Conservation (phyloP, 1,140 invertebrate species). For the Carposina sasakii region DNA sequence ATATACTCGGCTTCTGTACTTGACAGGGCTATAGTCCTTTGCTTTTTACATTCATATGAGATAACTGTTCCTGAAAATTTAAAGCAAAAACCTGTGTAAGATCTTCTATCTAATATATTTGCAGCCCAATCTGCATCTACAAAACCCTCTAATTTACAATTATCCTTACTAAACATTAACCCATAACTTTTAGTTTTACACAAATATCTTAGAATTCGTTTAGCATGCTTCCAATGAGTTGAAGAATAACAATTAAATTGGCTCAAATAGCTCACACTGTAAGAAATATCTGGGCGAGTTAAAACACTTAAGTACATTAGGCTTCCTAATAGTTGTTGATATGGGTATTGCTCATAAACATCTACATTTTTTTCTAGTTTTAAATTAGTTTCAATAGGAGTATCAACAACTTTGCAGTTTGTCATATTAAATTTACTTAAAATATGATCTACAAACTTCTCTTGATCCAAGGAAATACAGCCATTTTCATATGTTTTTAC, state of each 20-base stretch:
- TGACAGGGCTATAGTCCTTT: slow-evolving; percentile 21
- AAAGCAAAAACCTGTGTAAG: slow-evolving; percentile 40
- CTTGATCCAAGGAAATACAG: slow-evolving; percentile 17
- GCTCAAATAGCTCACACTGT: slow-evolving; percentile 31
- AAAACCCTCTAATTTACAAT: slow-evolving; percentile 31
- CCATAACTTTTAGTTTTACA: slow-evolving; percentile 16
- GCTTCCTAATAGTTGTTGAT: slow-evolving; percentile 32
- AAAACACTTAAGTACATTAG: slow-evolving; percentile 30
- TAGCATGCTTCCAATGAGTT: slow-evolving; percentile 29
- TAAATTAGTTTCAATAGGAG: slow-evolving; percentile 27
- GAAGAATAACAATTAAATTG: slow-evolving; percentile 22
- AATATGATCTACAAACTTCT: slow-evolving; percentile 21
- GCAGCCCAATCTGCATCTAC: slow-evolving; percentile 31
- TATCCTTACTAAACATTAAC: slow-evolving; percentile 21
- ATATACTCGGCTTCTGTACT: slow-evolving; percentile 34
- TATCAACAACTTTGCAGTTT: slow-evolving; percentile 26
- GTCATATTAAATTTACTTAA: slow-evolving; percentile 23
- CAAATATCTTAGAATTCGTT: slow-evolving; percentile 28
- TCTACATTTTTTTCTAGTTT: slow-evolving; percentile 23
- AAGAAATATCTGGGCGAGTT: slow-evolving; percentile 32
- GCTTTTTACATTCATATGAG: slow-evolving; percentile 23
- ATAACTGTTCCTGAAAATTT: slow-evolving; percentile 24
- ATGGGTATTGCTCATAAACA: slow-evolving; percentile 17
- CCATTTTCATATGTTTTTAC: slow-evolving; percentile 14
- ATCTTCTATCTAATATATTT: slow-evolving; percentile 27